Conservation (phyloP, 1,140 invertebrate species). For the Pseudomyrmex concolor region DNA sequence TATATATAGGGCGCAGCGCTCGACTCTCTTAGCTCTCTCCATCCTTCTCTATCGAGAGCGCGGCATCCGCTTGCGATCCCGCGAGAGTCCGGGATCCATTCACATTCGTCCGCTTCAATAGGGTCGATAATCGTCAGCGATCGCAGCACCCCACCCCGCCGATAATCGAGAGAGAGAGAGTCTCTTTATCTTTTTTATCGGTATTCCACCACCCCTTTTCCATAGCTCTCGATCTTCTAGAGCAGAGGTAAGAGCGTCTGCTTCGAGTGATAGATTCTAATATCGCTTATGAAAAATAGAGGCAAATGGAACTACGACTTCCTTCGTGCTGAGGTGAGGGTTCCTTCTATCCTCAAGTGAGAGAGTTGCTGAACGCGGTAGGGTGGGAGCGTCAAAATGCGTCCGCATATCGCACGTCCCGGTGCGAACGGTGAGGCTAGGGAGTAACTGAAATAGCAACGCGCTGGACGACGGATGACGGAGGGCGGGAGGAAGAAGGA, state of each 20-base stretch:
- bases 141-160: constrained; percentile 71
- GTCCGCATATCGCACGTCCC: constrained; percentile 45
- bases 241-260: constrained; percentile 45
- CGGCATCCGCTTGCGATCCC: constrained; percentile 44
- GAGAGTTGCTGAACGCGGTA: neutral
- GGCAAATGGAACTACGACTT: constrained; percentile 73
- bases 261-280: constrained; percentile 73
- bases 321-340: constrained; percentile 23
- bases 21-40: constrained; percentile 62
- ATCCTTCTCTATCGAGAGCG: constrained; percentile 35
- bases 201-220: constrained; percentile 55
- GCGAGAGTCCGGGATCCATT: constrained; percentile 71
- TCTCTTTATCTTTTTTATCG: constrained; percentile 74
- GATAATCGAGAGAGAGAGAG: constrained; percentile 66
- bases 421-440: constrained; percentile 31
- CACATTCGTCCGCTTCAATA: constrained; percentile 74
- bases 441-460: constrained; percentile 66
- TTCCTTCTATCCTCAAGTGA: constrained; percentile 38
- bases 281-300: constrained; percentile 77
- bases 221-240: constrained; percentile 46
- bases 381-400: constrained; percentile 26
- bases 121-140: constrained; percentile 79
- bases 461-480: neutral
- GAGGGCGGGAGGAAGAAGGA: constrained; percentile 10
- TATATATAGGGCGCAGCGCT: neutral